phyloP scores from a whole-genome alignment of 1,140 invertebrate species.

The Drosophila melanogaster region Release_6_plus_ISO1_MT NT_037436.4:3222501-3223000 shows the following conservation, averaged over 20 bases:
- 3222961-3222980: conserved; percentile 56
- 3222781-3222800: conserved; percentile 60
- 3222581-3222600: background rate
- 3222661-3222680: background rate
- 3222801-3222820: conserved; percentile 8
- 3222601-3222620: background rate
- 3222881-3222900: conserved; percentile 65
- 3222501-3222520: conserved; percentile 85
- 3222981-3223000: conserved; percentile 71
- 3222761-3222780: conserved; percentile 57
- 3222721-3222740: conserved; percentile 14
- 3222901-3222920: conserved; percentile 64
- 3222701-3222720: background rate
- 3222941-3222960: conserved; percentile 81
- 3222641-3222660: conserved; percentile 12
- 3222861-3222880: conserved; percentile 21
- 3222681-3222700: background rate
- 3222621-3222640: conserved; percentile 8
- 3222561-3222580: too few species aligned
- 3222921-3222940: conserved; percentile 79
- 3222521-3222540: conserved; percentile 62
- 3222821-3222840: conserved; percentile 24
- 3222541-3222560: too few species aligned
- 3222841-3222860: conserved; percentile 1
- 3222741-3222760: conserved; percentile 19